These are phyloP conservation scores for Abrostola triplasia DNA, from an alignment of 2,888 invertebrate genomes.

Conservation along the genomic window DNA sequence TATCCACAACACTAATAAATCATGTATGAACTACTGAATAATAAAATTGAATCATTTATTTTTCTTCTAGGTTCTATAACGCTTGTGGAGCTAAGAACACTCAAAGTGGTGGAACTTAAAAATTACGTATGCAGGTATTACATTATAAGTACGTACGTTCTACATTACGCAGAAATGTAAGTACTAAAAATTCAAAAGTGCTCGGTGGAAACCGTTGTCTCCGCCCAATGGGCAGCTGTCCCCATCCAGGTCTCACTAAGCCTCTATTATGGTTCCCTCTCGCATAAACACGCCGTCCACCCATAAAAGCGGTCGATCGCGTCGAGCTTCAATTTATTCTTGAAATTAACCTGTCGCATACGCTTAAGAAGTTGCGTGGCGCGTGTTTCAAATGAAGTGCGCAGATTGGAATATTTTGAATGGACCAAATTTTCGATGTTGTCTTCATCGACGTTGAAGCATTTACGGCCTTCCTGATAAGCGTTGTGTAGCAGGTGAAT, in stretches of 20 bases:
- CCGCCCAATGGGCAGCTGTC: constrained; percentile 78
- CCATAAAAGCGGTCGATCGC: constrained; percentile 73
- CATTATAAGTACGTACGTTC: constrained; percentile 40
- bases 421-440: constrained; percentile 50
- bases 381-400: constrained; percentile 69
- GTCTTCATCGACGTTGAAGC: constrained; percentile 34
- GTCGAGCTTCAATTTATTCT: constrained; percentile 82
- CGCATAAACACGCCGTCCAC: constrained; percentile 71
- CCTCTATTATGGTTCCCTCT: constrained; percentile 74
- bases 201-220: constrained; percentile 71
- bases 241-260: constrained; percentile 70
- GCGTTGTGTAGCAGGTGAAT: not conserved
- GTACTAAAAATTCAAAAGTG: constrained; percentile 76
- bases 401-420: constrained; percentile 52
- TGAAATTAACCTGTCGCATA: constrained; percentile 85
- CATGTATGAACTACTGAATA: constrained; percentile 27
- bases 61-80: constrained; percentile 18
- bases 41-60: constrained; percentile 38
- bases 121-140: constrained; percentile 37
- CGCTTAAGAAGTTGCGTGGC: constrained; percentile 68
- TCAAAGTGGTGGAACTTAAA: constrained; percentile 18
- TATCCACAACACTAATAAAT: constrained; percentile 28
- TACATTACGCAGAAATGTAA: constrained; percentile 60
- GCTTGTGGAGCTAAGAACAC: constrained; percentile 12
- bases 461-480: constrained; percentile 13